phyloP scores from a whole-genome alignment of 2,888 invertebrate genomes.

The Prosapia bicincta region DNA sequence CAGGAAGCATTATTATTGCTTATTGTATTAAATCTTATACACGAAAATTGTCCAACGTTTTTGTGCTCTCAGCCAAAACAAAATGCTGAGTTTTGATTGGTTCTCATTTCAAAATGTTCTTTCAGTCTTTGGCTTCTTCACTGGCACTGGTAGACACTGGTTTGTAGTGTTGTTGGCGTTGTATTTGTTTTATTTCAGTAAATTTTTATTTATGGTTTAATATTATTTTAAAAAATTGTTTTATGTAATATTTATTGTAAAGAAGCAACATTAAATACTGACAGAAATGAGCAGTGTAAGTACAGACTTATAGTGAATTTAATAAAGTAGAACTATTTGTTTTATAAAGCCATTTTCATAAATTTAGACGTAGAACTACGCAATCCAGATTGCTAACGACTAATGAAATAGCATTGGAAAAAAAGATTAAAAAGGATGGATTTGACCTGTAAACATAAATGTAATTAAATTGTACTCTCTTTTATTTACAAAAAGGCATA shows the following conservation, averaged over 20 bases:
- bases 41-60: too few species aligned
- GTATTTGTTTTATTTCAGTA: background rate
- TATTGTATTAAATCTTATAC: too few species aligned
- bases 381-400: background rate
- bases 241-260: background rate
- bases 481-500: too few species aligned
- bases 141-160: background rate
- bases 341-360: background rate
- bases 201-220: background rate
- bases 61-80: too few species aligned
- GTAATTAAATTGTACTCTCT: too few species aligned
- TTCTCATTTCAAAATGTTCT: constrained; percentile 15
- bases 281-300: background rate
- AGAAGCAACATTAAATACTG: background rate
- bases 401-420: too few species aligned
- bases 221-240: background rate
- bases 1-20: too few species aligned
- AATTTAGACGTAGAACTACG: background rate
- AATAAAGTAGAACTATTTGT: background rate
- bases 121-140: too few species aligned
- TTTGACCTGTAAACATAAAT: too few species aligned
- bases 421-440: too few species aligned
- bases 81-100: constrained; percentile 15
- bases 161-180: background rate
- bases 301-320: background rate